phyloP scores from a whole-genome alignment of 2,888 invertebrate species.

The Apeira syringaria region DNA sequence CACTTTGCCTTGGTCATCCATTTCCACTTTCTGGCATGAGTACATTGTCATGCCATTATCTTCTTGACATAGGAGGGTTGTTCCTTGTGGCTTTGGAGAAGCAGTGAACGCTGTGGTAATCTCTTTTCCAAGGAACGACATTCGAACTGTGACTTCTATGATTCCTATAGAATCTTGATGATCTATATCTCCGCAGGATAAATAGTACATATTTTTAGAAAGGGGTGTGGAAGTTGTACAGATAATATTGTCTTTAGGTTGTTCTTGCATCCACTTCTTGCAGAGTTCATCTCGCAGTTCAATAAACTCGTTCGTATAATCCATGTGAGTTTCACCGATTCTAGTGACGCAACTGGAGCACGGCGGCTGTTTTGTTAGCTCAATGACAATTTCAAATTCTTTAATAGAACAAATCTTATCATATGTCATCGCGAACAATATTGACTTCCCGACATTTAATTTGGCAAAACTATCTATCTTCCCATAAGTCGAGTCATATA shows the following conservation, averaged over 20 bases:
- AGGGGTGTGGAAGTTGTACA: constrained; percentile 72
- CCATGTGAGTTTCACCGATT: constrained; percentile 67
- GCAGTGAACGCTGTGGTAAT: constrained; percentile 71
- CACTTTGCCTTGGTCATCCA: constrained; percentile 74
- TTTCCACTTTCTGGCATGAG: constrained; percentile 74
- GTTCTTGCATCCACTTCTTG: constrained; percentile 63
- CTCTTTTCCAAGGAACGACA: constrained; percentile 77
- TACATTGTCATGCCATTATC: constrained; percentile 74
- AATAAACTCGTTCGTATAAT: constrained; percentile 63
- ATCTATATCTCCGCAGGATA: constrained; percentile 57
- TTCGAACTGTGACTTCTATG: constrained; percentile 66
- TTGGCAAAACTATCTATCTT: constrained; percentile 61
- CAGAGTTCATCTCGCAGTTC: constrained; percentile 64
- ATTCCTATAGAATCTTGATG: constrained; percentile 66
- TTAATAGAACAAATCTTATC: constrained; percentile 70
- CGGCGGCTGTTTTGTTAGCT: constrained; percentile 69
- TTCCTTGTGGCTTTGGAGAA: constrained; percentile 55
- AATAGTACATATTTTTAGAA: constrained; percentile 66
- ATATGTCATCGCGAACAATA: constrained; percentile 75
- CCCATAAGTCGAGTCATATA: constrained; percentile 68
- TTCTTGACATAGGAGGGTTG: constrained; percentile 59
- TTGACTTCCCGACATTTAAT: constrained; percentile 72
- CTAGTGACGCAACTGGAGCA: constrained; percentile 67
- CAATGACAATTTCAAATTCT: constrained; percentile 60
- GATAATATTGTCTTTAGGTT: constrained; percentile 66